Conservation (phyloP, 2,113 vertebrate genomes). For the Ctenodactylus gundi region DNA sequence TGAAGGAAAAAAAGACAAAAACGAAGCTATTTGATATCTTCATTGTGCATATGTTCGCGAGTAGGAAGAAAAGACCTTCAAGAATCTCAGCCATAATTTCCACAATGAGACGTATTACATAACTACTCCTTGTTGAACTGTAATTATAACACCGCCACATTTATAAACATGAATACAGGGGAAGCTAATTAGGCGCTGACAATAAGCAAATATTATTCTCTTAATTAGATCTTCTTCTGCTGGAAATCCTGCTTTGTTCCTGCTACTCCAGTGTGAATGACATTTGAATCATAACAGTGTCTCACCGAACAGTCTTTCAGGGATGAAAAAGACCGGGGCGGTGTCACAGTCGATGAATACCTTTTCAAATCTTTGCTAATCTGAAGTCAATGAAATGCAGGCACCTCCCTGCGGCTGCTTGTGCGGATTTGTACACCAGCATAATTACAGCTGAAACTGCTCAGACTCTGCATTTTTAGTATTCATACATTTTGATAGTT, state of each 20-base stretch:
- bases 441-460: conserved; percentile 72
- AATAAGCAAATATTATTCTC: conserved; percentile 80
- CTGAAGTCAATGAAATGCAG: conserved; percentile 58
- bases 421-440: conserved; percentile 70
- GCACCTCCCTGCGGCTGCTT: conserved; percentile 67
- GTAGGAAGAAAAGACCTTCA: conserved; percentile 34
- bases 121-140: conserved; percentile 72
- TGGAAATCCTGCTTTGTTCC: conserved; percentile 85
- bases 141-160: conserved; percentile 75
- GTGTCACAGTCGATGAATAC: conserved; percentile 87
- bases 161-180: conserved; percentile 78
- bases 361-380: conserved; percentile 81
- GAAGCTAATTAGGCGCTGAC: conserved; percentile 80
- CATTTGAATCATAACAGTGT: conserved; percentile 88
- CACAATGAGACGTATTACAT: conserved; percentile 64
- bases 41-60: conserved; percentile 43
- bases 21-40: conserved; percentile 65
- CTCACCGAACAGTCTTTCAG: conserved; percentile 87
- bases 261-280: conserved; percentile 84
- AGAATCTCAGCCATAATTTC: conserved; percentile 35
- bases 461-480: conserved; percentile 77
- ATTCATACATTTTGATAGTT: conserved; percentile 75
- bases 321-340: conserved; percentile 85
- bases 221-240: conserved; percentile 83
- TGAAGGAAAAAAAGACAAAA: conserved; percentile 60